Conservation (phyloP, 2,113 vertebrate genomes). For the Eclectus roratus region DNA sequence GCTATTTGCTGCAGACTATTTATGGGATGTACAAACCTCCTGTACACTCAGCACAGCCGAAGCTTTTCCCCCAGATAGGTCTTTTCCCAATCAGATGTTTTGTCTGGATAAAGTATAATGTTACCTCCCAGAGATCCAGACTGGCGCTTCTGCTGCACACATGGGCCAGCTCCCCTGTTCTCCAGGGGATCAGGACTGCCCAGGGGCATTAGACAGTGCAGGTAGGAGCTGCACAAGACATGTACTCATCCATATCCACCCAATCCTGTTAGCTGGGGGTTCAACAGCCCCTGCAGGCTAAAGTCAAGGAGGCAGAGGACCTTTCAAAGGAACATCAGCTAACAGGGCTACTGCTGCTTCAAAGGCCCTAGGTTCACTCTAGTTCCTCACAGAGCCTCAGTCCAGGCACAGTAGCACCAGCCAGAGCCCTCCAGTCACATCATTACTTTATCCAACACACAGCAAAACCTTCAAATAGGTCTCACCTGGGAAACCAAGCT, state of each 20-base stretch:
- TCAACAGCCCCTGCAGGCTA: not conserved
- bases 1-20: constrained; percentile 1
- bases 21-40: not conserved
- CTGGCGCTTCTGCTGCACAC: not conserved
- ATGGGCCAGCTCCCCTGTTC: not conserved
- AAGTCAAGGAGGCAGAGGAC: not conserved
- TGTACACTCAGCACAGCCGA: not conserved
- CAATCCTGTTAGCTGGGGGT: not conserved
- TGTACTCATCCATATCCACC: rapidly evolving
- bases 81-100: not conserved
- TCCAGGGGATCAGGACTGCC: not conserved
- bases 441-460: not conserved
- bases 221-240: not conserved
- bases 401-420: not conserved
- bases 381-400: not conserved
- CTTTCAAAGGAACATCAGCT: not conserved
- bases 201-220: not conserved
- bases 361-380: not conserved
- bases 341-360: not conserved
- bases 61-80: not conserved
- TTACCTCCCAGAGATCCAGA: not conserved
- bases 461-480: not conserved
- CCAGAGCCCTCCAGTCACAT: not conserved
- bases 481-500: not conserved
- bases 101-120: not conserved